Base-by-base conservation (phyloP, 2,888 invertebrate species). In the Clunio marinus region DNA sequence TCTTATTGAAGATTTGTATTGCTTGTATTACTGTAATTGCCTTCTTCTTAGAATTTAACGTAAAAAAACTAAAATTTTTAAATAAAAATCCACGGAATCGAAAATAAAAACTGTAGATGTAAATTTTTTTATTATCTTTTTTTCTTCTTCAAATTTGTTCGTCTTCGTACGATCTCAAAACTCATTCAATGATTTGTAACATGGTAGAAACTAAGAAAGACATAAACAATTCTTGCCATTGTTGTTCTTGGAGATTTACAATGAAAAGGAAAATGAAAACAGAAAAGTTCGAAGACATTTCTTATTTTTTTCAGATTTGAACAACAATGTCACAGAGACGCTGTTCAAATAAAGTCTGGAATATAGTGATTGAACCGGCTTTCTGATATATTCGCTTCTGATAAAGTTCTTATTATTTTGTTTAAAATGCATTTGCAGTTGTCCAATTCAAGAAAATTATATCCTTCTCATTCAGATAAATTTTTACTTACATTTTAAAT, bases 241-340 rank as follows among this genome's bases (percentile, higher is more conserved):
- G 41, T 41, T 15, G 41, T 41, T n/a, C 41, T 41, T n/a, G 15
- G 41, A 41, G 41, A 41, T 41, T 41, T 41, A 41, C 41, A 41
- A 41, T 41, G n/a, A 15, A 41, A 15, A n/a, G n/a, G n/a, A 41
- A 15, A 10, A 41, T n/a, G 41, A 41, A 41, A 10, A 41, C 41
- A 41, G 41, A 41, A 41, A 41, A 41, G n/a, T 5, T 41, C 41
- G 41, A 41, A 10, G 41, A 41, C 32, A 32, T 32, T 32, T 32
- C 32, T 32, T 8, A 32, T n/a, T n/a, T n/a, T n/a, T n/a, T n/a
- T n/a, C n/a, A n/a, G n/a, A 32, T 8, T 32, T 8, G 32, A 8
- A 41, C 41, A n/a, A 41, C 41, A 41, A 41, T 41, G 41, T 41
- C 15, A 15, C 32, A n/a, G 41, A 15, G 7, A 10, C 10, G 15